A percentile compares a stretch with the other conserved stretches of the same genome.
These are phyloP conservation scores for Dipodomys spectabilis DNA, from an alignment of 2,113 vertebrate species.

Conservation along the genomic window DNA sequence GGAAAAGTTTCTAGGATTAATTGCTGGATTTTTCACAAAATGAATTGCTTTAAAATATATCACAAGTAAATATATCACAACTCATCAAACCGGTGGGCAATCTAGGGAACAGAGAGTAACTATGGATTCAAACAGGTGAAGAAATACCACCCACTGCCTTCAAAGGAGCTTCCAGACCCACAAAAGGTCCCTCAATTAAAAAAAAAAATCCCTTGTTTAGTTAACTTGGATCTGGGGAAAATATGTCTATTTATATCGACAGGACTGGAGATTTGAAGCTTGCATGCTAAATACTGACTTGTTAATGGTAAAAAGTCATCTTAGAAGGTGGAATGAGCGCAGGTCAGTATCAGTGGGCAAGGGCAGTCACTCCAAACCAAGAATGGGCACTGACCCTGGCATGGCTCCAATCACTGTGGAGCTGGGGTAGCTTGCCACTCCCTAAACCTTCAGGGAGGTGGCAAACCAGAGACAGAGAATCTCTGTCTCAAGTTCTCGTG, in stretches of 20 bases:
- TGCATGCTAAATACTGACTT: neutral
- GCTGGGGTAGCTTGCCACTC: too few relatives aligned
- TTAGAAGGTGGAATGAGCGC: neutral
- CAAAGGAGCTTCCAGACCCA: neutral
- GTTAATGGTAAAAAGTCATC: conserved; percentile 4
- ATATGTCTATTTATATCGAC: neutral
- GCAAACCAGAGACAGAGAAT: neutral
- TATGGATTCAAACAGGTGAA: neutral
- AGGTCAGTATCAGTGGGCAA: neutral
- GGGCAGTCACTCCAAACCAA: fast-evolving
- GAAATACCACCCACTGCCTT: neutral
- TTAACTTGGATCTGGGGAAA: conserved; percentile 24
- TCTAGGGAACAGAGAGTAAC: neutral
- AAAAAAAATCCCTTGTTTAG: conserved; percentile 29
- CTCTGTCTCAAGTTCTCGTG: neutral
- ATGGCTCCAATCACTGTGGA: fast-evolving
- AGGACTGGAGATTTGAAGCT: neutral
- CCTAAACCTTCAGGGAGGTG: neutral
- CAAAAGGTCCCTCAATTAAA: neutral
- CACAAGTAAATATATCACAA: neutral
- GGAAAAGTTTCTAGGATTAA: conserved; percentile 17
- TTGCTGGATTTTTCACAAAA: neutral
- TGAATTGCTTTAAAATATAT: neutral
- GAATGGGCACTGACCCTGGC: fast-evolving
- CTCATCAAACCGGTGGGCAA: neutral